Percentiles rank a stretch among this genome's conserved stretches.
These are phyloP conservation scores for Sylvia atricapilla DNA, from an alignment of 2,113 vertebrate species.

Conservation along the genomic window DNA sequence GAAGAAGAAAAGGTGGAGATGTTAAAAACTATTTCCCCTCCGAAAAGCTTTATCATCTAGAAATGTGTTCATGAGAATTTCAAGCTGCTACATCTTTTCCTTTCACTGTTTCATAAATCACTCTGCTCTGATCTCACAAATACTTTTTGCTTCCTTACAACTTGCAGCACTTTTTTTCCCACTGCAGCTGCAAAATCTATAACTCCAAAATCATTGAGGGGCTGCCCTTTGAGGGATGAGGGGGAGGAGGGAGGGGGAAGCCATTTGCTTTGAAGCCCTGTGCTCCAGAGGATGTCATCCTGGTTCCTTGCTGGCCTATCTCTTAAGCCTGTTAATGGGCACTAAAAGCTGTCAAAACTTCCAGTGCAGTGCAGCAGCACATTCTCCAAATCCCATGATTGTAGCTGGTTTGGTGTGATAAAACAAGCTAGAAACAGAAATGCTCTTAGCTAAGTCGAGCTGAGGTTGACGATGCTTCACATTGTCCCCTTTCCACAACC, in stretches of 20 bases:
- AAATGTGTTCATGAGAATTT: background rate
- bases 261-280: background rate
- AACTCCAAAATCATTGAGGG: background rate
- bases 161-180: background rate
- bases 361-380: background rate
- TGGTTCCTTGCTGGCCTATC: background rate
- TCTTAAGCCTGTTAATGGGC: slow-evolving; percentile 44
- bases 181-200: slow-evolving; percentile 8
- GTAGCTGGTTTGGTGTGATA: background rate
- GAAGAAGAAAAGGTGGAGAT: background rate
- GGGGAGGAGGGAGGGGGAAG: background rate
- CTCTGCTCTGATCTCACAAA: background rate
- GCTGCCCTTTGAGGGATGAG: background rate
- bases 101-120: slow-evolving; percentile 18
- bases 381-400: slow-evolving; percentile 30
- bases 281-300: background rate
- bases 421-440: slow-evolving; percentile 14
- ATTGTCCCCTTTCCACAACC: background rate
- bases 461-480: background rate
- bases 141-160: background rate
- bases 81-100: slow-evolving; percentile 9
- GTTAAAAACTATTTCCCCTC: background rate
- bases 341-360: slow-evolving; percentile 39
- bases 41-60: background rate
- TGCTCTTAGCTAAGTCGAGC: background rate